These are phyloP conservation scores for Nesoenas mayeri DNA, from an alignment of 2,113 vertebrate genomes.

Conservation along the genomic window DNA sequence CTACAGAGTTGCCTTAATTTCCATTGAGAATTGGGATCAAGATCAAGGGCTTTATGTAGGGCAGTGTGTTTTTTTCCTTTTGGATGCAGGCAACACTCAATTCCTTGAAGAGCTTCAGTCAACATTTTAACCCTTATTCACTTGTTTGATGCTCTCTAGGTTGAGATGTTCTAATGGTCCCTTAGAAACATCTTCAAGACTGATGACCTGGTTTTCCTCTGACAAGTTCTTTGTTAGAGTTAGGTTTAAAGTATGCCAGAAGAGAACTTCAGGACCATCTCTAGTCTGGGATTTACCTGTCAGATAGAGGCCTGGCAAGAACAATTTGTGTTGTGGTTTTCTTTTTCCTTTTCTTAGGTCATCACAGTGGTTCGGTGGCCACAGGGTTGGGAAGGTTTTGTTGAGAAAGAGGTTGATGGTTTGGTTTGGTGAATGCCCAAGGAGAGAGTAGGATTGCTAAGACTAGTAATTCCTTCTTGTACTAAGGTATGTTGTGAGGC, in stretches of 20 bases:
- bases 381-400: background rate
- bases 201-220: background rate
- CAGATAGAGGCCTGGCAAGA: background rate
- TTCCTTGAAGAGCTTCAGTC: background rate
- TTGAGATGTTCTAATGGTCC: background rate
- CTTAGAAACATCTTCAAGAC: background rate
- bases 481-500: background rate
- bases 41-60: slow-evolving; percentile 60
- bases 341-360: background rate
- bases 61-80: background rate
- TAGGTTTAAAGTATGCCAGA: background rate
- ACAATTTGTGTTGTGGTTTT: fast-evolving
- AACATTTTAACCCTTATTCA: slow-evolving; percentile 20
- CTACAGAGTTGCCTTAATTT: slow-evolving; percentile 23
- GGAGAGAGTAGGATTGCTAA: background rate
- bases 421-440: background rate
- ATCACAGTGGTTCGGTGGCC: background rate
- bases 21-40: slow-evolving; percentile 25
- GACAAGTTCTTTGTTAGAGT: background rate
- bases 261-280: background rate
- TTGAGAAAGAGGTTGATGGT: background rate
- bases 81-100: background rate
- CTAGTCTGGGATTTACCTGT: background rate
- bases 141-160: background rate
- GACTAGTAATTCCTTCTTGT: background rate